A percentile compares a stretch with the other conserved stretches of the same genome.
phyloP scores from a whole-genome alignment of 2,888 invertebrate genomes.

The Cephus rjabovi region DNA sequence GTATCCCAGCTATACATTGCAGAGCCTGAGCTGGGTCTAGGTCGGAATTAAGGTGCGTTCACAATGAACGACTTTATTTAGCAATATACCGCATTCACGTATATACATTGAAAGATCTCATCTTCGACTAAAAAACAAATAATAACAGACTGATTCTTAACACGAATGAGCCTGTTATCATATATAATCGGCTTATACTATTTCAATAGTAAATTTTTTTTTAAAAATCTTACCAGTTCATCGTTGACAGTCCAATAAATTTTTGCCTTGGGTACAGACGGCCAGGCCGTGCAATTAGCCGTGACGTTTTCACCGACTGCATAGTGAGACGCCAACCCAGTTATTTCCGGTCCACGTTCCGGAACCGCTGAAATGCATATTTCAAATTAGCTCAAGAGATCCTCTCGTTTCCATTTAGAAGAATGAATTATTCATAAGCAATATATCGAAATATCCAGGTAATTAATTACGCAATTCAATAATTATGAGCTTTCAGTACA shows the following conservation, averaged over 20 bases:
- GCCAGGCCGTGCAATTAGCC: constrained; percentile 67
- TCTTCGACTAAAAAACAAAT: neutral
- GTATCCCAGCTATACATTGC: neutral
- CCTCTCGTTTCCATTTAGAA: neutral
- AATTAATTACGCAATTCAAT: neutral
- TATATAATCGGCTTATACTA: neutral
- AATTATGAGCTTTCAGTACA: neutral
- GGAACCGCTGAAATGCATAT: constrained; percentile 61
- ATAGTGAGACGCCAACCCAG: constrained; percentile 65
- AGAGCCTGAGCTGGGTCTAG: neutral
- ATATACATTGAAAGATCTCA: neutral
- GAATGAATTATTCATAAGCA: neutral
- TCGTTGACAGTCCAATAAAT: constrained; percentile 68
- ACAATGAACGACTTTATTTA: neutral
- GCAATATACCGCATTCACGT: neutral
- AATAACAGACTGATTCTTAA: neutral
- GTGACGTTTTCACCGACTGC: constrained; percentile 67
- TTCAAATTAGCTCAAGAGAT: neutral
- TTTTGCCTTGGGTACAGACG: constrained; percentile 66
- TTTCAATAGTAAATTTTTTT: neutral
- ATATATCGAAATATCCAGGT: neutral
- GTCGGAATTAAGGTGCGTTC: neutral
- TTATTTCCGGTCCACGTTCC: constrained; percentile 65
- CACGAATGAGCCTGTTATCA: neutral
- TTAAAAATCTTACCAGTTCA: constrained; percentile 59